Conservation (phyloP, 1,140 invertebrate species). For the Calliphora vicina region DNA sequence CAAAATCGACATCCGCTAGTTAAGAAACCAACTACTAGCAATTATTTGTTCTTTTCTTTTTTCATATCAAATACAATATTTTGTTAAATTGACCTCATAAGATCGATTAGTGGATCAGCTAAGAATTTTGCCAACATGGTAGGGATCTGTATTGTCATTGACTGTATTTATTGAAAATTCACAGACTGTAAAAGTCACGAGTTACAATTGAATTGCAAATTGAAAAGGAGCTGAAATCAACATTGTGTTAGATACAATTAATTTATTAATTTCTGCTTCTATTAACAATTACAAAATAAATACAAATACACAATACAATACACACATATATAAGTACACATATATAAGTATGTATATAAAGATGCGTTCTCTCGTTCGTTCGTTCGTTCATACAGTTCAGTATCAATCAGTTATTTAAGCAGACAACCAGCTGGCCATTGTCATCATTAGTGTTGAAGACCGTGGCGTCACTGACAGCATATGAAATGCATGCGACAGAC, state of each 20-base stretch:
- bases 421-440: slow-evolving; percentile 11
- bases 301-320: not conserved
- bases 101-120: too few species aligned
- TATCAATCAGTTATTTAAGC: not conserved
- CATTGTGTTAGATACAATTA: slow-evolving; percentile 26
- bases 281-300: slow-evolving; percentile 23
- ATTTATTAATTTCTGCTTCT: slow-evolving; percentile 32
- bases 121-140: too few species aligned
- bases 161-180: too few species aligned
- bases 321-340: too few species aligned
- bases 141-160: too few species aligned
- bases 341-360: too few species aligned
- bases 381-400: not conserved
- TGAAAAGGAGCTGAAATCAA: not conserved
- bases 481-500: not conserved
- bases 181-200: not conserved
- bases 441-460: slow-evolving; percentile 34
- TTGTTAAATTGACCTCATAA: too few species aligned
- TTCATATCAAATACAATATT: not conserved
- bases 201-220: slow-evolving; percentile 30
- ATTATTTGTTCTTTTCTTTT: too few species aligned
- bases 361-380: too few species aligned
- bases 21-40: not conserved
- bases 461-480: slow-evolving; percentile 22
- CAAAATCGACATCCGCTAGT: slow-evolving; percentile 16